phyloP scores from a whole-genome alignment of 2,113 vertebrate genomes.

The Poicephalus meyeri region DNA sequence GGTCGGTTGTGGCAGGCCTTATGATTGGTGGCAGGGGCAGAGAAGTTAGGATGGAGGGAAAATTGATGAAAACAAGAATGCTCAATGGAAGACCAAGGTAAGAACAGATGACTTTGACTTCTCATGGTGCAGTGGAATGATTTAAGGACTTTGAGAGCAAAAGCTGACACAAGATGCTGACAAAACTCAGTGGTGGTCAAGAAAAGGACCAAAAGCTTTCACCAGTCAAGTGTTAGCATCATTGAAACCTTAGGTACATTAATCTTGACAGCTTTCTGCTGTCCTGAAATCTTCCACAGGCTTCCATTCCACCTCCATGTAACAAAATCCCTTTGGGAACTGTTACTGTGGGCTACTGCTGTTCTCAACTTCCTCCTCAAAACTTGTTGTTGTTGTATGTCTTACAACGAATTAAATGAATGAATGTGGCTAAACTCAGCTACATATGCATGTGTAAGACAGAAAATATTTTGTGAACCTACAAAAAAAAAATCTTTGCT shows the following conservation, averaged over 20 bases:
- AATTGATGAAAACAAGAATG: not conserved
- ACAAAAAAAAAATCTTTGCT: not conserved
- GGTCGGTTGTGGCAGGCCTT: not conserved
- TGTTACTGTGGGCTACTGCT: not conserved
- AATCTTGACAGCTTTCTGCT: not conserved
- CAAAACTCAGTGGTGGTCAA: not conserved
- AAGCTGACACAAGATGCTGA: not conserved
- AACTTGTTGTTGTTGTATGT: not conserved
- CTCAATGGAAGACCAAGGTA: not conserved
- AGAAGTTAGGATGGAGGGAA: not conserved
- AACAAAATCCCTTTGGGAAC: not conserved
- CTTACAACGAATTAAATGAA: not conserved
- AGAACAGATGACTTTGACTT: not conserved
- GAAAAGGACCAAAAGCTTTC: not conserved
- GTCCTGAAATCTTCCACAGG: not conserved
- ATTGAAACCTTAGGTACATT: not conserved
- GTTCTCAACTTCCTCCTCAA: not conserved
- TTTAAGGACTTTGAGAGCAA: not conserved
- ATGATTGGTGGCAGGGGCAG: not conserved
- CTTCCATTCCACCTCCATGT: not conserved
- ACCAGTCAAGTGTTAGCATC: not conserved
- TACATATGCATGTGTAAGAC: rapidly evolving
- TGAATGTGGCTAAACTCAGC: not conserved
- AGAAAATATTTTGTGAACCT: not conserved
- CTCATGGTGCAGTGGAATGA: not conserved